Base-by-base conservation (phyloP, 1,140 invertebrate species). In the Microplitis demolitor region DNA sequence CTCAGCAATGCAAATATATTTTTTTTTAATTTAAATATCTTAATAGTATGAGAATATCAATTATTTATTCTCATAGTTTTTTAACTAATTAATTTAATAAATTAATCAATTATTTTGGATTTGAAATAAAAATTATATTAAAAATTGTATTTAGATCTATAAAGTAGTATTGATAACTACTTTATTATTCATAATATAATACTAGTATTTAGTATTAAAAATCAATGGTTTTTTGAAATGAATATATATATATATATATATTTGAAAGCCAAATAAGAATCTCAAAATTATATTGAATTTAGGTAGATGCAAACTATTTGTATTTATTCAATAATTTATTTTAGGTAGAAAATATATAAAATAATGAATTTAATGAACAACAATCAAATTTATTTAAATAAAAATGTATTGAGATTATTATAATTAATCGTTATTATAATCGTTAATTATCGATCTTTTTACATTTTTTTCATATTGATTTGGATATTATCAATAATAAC, bases 281-380 rank as follows among this genome's bases (percentile, higher is more conserved):
- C 79, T 83, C 80, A 76, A 84, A 84, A 82, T 79, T 80, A 53
- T 82, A 78, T 80, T 82, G 76, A 85, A 86, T 86, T 86, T 87
- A 87, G 85, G 82, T 87, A 87, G 85, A 78, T 79, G 73, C 81
- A 80, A 84, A 81, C 80, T 85, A 85, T 84, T 82, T 83, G 75
- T 85, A 87, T 87, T 87, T 87, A 87, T 86, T 87, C 34, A 83
- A 81, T 86, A 87, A 86, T 86, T 87, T 87, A 87, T 87, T 86
- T 74, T 87, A 86, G 85, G 80, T 85, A 85, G 83, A 84, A 79
- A 83, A 84, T 82, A 83, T 84, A 84, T 81, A 79, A 83, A 85
- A 81, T 83, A 83, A 85, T 72, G 78, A 82, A 84, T 84, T 83
- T 56, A 62, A 71, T 68, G 16, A 75, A 73, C 53, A 50, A 6